These are phyloP conservation scores for Hedya salicella DNA, from an alignment of 2,888 invertebrate genomes.

Conservation along the genomic window DNA sequence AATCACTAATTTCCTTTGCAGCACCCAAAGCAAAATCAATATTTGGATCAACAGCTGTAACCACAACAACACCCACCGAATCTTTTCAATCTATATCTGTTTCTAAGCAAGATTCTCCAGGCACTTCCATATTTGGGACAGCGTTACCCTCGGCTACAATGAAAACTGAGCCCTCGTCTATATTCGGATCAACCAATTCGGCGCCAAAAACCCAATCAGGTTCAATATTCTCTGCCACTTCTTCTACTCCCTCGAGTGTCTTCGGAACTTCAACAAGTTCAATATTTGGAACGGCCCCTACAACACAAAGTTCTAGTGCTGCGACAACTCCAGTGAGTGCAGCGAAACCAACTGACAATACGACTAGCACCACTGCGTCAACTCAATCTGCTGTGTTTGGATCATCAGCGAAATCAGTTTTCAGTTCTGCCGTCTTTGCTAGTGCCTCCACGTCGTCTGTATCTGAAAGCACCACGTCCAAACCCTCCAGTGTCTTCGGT, in stretches of 20 bases:
- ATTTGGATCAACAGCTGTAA: conserved; percentile 45
- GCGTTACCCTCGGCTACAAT: conserved; percentile 40
- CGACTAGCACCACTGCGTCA: conserved; percentile 49
- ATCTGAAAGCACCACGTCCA: conserved; percentile 48
- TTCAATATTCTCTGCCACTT: conserved; percentile 50
- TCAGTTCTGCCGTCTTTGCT: conserved; percentile 39
- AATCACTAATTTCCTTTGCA: conserved; percentile 48
- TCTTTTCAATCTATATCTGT: conserved; percentile 42
- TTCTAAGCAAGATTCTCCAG: conserved; percentile 45
- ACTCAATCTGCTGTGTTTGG: conserved; percentile 54
- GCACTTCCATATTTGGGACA: conserved; percentile 62
- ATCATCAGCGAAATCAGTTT: conserved; percentile 43
- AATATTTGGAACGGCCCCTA: conserved; percentile 51
- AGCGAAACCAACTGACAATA: conserved; percentile 33
- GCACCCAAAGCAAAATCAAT: conserved; percentile 52
- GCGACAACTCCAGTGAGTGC: conserved; percentile 49
- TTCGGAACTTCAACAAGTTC: conserved; percentile 49
- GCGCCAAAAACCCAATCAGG: conserved; percentile 46
- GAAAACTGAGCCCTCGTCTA: conserved; percentile 3
- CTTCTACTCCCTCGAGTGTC: conserved; percentile 47
- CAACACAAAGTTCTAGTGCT: conserved; percentile 38
- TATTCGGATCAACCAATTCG: conserved; percentile 41
- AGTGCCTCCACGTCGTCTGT: conserved; percentile 43
- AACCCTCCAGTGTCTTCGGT: conserved; percentile 35
- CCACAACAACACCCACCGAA: conserved; percentile 35